Evolutionary conservation across 2,888 invertebrate species (phyloP).

Genomic region (Mythimna lalbum): DNA sequence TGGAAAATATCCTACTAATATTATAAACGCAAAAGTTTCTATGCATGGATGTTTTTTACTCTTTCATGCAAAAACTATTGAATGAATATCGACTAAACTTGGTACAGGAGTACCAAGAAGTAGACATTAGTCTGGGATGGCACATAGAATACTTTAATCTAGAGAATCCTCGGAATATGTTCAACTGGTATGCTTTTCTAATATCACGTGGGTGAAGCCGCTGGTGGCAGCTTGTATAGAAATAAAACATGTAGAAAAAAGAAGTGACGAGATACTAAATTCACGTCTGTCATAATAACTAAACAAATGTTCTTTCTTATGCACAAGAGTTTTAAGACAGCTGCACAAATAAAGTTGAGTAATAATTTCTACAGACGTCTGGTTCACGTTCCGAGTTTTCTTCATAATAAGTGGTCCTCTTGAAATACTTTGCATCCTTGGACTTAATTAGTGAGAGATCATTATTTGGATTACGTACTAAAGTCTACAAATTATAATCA

Average conservation of each 20-base stretch:
- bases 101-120: too few species aligned
- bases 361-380: constrained; percentile 47
- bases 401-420: constrained; percentile 26
- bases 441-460: constrained; percentile 11
- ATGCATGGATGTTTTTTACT: too few species aligned
- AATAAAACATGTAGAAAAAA: neutral
- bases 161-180: too few species aligned
- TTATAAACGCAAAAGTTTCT: too few species aligned
- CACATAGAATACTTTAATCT: too few species aligned
- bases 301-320: constrained; percentile 49
- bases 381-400: constrained; percentile 27
- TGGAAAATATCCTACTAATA: neutral
- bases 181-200: too few species aligned
- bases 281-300: constrained; percentile 28
- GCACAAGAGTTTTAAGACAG: constrained; percentile 42
- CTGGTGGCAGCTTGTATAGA: too few species aligned
- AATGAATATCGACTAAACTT: too few species aligned
- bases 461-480: neutral
- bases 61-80: too few species aligned
- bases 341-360: constrained; percentile 55
- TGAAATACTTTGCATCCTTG: constrained; percentile 35
- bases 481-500: too few species aligned
- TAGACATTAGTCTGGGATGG: too few species aligned
- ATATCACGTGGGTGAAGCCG: too few species aligned
- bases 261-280: constrained; percentile 13